Base-by-base conservation (phyloP, 1,140 invertebrate genomes). In the Glossosoma conforme region DNA sequence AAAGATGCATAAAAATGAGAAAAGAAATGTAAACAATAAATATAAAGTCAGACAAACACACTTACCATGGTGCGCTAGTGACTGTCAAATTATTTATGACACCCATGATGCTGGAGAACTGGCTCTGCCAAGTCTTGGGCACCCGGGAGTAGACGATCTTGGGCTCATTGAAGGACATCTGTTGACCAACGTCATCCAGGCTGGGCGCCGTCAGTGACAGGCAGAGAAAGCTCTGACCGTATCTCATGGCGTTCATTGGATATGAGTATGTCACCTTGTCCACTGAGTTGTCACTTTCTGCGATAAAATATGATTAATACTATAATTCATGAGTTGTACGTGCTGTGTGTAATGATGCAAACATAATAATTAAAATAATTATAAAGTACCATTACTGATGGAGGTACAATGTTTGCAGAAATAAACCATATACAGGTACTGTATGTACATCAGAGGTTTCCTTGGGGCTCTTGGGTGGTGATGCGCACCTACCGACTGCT, bases 201-300 rank as follows among this genome's bases (percentile, higher is more conserved):
- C 84, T 77, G 15, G 72, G 64, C 0, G 74, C 62, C 28, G 78
- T 72, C 4, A 93, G 69, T 1, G 85, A 86, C 22, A 96, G 75
- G 65, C 93, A 97, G 0, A 97, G 70, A 55, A 93, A 86, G 22
- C 84, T 87, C 68, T 97, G 94, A 0, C 93, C 93, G 69, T 86
- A 89, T 9, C 70, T 66, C 46, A 69, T 69, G 0, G 86, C 91
- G 2, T 80, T 84, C 0, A 70, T 40, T 9, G 92, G 91, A 72
- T 90, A 96, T 5, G 58, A 64, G 63, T 93, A 96, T 3, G 64
- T 66, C 10, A 67, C 72, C 15, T 65, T 52, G 9, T 62, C 19
- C 3, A 20, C 43, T 10, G 25, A 33, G 17, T 44, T 44, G 2
- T 33, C 14, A n/a, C 33, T n/a, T 8, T 20, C 43, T 44, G 5